These are phyloP conservation scores for Herpetotheres cachinnans DNA, from an alignment of 2,113 vertebrate species.

Conservation along the genomic window DNA sequence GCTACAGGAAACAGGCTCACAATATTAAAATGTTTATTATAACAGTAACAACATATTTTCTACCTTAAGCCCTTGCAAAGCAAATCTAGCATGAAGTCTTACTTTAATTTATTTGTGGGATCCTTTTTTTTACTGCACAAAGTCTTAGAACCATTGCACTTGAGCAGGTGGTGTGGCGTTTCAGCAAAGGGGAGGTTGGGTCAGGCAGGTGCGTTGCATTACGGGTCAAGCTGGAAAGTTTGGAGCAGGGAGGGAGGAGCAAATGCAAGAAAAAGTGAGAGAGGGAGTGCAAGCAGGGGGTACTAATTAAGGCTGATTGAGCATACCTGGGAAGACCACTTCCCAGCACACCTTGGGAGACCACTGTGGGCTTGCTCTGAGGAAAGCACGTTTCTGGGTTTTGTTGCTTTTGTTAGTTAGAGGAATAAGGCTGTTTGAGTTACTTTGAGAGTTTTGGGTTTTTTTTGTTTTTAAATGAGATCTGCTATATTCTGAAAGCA, in stretches of 20 bases:
- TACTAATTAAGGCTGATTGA: fast-evolving
- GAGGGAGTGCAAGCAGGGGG: fast-evolving
- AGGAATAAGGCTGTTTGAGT: neutral
- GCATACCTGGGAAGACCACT: neutral
- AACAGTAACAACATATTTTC: neutral
- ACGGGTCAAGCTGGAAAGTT: neutral
- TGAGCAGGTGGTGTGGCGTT: neutral
- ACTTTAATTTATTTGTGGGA: neutral
- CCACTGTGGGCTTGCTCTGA: fast-evolving
- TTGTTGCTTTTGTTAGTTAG: neutral
- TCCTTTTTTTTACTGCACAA: neutral
- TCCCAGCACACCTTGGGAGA: fast-evolving
- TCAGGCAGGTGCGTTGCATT: neutral
- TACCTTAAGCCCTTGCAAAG: neutral
- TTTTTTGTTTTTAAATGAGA: neutral
- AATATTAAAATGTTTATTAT: neutral
- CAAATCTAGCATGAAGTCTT: neutral
- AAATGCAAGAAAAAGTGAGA: neutral
- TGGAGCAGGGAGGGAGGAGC: neutral
- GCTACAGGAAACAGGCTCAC: neutral
- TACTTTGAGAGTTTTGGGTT: neutral
- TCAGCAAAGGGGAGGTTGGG: neutral
- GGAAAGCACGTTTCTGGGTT: fast-evolving
- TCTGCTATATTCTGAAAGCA: neutral
- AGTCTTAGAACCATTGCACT: neutral